These are phyloP conservation scores for Polydesmus complanatus DNA, from an alignment of 2,888 invertebrate species.

Conservation along the genomic window DNA sequence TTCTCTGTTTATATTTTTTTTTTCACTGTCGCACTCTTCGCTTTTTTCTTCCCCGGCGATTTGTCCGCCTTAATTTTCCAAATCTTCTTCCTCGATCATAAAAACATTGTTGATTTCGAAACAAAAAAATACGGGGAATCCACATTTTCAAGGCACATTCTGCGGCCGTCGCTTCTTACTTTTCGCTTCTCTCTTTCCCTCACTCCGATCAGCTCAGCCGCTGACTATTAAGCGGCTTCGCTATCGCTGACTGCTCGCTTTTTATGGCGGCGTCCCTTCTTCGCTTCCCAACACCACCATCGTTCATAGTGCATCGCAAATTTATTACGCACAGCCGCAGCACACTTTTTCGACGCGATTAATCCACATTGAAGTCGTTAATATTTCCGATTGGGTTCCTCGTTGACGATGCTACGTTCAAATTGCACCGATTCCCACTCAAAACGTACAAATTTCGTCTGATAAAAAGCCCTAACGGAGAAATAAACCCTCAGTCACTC, in stretches of 20 bases:
- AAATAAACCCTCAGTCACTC: not conserved
- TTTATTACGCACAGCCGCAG: not conserved
- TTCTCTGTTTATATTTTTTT: not conserved
- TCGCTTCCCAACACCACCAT: not conserved
- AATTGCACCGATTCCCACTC: not conserved
- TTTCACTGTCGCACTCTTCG: not conserved
- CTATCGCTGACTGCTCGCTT: not conserved
- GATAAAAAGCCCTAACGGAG: not conserved
- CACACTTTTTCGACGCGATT: not conserved
- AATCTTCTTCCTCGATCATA: not conserved
- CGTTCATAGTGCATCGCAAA: not conserved
- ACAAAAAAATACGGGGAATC: not conserved
- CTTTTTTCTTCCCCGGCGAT: not conserved
- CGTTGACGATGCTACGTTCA: not conserved
- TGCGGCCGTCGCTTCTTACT: not conserved
- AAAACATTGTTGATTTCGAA: not conserved
- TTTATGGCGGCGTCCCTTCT: not conserved
- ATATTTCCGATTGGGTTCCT: not conserved
- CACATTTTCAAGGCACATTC: not conserved
- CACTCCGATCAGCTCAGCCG: not conserved
- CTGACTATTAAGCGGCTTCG: not conserved
- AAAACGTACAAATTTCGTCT: not conserved
- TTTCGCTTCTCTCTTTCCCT: not conserved
- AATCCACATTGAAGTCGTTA: not conserved
- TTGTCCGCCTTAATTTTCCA: not conserved